phyloP scores from a whole-genome alignment of 2,113 vertebrate genomes.

The Redunca redunca region DNA sequence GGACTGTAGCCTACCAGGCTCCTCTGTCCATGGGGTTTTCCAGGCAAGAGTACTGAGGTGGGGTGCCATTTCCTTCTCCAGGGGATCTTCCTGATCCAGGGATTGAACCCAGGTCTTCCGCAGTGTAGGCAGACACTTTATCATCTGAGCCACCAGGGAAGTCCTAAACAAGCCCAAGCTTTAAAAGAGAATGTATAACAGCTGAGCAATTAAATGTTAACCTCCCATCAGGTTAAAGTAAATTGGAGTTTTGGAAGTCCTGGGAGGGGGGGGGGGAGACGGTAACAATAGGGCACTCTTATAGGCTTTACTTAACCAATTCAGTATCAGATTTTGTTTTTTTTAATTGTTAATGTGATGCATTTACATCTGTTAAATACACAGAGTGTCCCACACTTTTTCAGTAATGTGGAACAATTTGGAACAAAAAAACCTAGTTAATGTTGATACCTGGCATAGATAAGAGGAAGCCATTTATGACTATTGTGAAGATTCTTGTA shows the following conservation, averaged over 20 bases:
- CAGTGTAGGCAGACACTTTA: not conserved
- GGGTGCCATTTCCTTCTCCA: not conserved
- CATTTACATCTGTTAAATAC: not conserved
- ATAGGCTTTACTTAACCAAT: not conserved
- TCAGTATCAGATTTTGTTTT: not conserved
- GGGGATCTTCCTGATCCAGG: not conserved
- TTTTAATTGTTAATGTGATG: not conserved
- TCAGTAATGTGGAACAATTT: not conserved
- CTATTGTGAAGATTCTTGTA: not conserved
- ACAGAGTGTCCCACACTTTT: not conserved
- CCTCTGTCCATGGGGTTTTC: not conserved
- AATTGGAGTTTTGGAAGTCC: not conserved
- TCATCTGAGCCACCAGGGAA: not conserved
- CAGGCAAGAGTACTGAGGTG: not conserved
- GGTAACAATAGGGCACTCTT: not conserved
- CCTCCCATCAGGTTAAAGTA: not conserved
- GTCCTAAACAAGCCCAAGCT: not conserved
- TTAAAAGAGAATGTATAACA: not conserved
- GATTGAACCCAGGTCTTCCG: rapidly evolving
- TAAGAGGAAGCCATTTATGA: not conserved
- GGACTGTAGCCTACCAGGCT: not conserved
- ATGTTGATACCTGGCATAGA: not conserved
- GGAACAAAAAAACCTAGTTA: not conserved
- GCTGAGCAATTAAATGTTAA: not conserved
- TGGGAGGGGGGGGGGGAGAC: too few relatives aligned